Evolutionary conservation across 2,888 invertebrate genomes (phyloP).

Genomic region (Dysmachus trigonus): DNA sequence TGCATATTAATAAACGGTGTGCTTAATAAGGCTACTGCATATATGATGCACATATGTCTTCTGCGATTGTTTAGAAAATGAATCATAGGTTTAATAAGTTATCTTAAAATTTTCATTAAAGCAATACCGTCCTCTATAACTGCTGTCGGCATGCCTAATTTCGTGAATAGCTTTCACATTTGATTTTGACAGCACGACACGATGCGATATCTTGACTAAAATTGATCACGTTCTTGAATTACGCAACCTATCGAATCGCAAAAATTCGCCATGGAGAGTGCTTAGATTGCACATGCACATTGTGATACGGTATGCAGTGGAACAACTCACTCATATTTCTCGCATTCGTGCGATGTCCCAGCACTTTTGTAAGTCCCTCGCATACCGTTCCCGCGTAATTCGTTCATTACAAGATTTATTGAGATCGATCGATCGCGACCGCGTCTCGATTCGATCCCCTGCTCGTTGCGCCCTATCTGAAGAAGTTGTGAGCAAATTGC

Average conservation of each 20-base stretch:
- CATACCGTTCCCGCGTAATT: neutral
- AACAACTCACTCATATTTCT: neutral
- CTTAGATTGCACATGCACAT: neutral
- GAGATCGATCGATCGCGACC: slow-evolving; percentile 6
- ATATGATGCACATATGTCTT: too few relatives aligned
- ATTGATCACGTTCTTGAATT: neutral
- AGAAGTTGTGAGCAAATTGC: slow-evolving; percentile 9
- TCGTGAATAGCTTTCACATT: neutral
- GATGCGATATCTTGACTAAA: neutral
- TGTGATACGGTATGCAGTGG: neutral
- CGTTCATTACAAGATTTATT: slow-evolving; percentile 26
- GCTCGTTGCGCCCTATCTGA: neutral
- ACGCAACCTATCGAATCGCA: neutral
- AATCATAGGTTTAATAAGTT: neutral
- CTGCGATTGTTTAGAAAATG: too few relatives aligned
- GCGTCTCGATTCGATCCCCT: neutral
- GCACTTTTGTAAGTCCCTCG: neutral
- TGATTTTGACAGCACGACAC: neutral
- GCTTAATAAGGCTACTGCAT: too few relatives aligned
- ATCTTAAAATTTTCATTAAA: neutral
- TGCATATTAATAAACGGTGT: too few relatives aligned
- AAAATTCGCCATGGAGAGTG: neutral
- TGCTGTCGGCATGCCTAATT: neutral
- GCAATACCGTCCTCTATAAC: neutral
- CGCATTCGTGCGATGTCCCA: neutral